Evolutionary conservation across 2,888 invertebrate genomes (phyloP), one percentile per base, ranked within the genome.

Genomic region (Cantharis rustica): DNA sequence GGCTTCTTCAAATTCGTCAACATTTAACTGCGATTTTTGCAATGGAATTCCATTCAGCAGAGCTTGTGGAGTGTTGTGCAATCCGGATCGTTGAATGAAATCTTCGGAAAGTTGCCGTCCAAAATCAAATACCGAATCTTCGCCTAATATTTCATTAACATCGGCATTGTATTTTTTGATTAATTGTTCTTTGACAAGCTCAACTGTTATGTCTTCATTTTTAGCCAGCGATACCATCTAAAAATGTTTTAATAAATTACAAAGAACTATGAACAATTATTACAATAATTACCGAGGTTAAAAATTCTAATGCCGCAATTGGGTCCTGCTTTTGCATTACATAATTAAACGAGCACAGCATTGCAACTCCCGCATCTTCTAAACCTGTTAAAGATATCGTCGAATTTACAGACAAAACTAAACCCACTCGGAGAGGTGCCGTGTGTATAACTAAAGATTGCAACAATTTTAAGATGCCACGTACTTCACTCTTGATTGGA

Each of bases 31-130:
- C 76, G 91, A 92, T 79, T 94, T 92, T 16, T 93, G 91, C 80
- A 99, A 89, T 0, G 97, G 96, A 63, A 97, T 93, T 2, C 99
- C 99, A 88, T 99, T 99, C 74, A 99, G 89, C 72, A 99, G 88
- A 0, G 96, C 98, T 91, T 96, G 92, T 0, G 96, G 96, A 76
- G 93, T 91, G 61, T 90, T 91, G 26, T 91, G 90, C 77, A 93
- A 92, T 20, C 96, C 96, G 20, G 95, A 91, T 79, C 95, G 92
- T 75, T 93, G 90, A 2, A 96, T 90, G 85, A 96, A 97, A 85
- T 97, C 96, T 76, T 91, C 89, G 0, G 96, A 91, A 68, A 96
- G 88, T 85, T 95, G 92, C 47, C 96, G 91, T 1, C 98, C 97
- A 83, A 95, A 95, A 88, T 98, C 97, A 86, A 95, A 98, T 83